Evolutionary conservation across 2,888 invertebrate species (phyloP).

Genomic region (Ectemnius lituratus): DNA sequence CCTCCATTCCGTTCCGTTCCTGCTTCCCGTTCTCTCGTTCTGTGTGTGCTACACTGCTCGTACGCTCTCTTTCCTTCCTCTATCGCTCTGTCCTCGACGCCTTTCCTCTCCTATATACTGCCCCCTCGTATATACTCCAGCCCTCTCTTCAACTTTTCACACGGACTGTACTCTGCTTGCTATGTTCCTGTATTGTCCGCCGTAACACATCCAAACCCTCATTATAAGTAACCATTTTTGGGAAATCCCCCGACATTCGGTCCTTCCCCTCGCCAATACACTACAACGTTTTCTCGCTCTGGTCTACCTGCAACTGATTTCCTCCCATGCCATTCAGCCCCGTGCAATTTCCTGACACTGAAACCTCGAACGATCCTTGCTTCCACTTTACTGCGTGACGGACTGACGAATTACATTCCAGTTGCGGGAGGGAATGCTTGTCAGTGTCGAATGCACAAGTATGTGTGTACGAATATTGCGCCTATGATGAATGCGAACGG

Average conservation of each 20-base stretch:
- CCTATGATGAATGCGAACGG: background rate
- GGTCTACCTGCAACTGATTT: no score
- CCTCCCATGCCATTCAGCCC: background rate
- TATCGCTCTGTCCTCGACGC: background rate
- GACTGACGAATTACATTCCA: conserved; percentile 7
- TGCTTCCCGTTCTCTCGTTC: conserved; percentile 2
- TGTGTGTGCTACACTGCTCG: background rate
- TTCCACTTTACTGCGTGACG: background rate
- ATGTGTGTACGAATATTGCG: background rate
- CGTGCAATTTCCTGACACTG: background rate
- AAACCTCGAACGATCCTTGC: background rate
- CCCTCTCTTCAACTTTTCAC: conserved; percentile 28
- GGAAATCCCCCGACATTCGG: conserved; percentile 19
- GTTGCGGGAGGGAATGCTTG: background rate
- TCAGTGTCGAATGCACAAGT: background rate
- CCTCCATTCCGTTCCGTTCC: background rate
- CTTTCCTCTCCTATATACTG: background rate
- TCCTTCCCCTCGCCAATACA: no score
- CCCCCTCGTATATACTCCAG: background rate
- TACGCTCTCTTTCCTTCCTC: conserved; percentile 3
- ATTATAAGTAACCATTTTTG: conserved; percentile 43
- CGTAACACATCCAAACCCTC: conserved; percentile 22
- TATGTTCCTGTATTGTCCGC: conserved; percentile 50
- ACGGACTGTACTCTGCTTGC: conserved; percentile 53
- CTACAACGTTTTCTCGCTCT: no score